These are phyloP conservation scores for Caenorhabditis tropicalis DNA, from an alignment of 1,140 invertebrate species.

Conservation along the genomic window DNA sequence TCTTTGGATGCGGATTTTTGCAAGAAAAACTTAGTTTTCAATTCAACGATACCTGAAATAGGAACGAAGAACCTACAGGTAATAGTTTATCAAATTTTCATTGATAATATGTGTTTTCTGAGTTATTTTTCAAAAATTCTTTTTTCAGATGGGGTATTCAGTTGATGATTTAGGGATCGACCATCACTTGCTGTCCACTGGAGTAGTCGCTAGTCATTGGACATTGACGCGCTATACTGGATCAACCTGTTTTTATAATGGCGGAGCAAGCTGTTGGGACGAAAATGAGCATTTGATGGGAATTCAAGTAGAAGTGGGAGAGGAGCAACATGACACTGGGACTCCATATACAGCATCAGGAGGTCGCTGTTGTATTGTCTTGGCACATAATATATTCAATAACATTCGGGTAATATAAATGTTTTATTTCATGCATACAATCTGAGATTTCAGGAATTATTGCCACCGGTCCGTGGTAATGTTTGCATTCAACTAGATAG, in stretches of 20 bases:
- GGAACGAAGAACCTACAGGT: slow-evolving; percentile 12
- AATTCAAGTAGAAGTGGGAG: background rate
- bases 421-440: slow-evolving; percentile 2
- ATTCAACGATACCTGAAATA: background rate
- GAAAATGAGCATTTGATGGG: background rate
- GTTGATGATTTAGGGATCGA: background rate
- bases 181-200: background rate
- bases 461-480: background rate
- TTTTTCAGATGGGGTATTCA: slow-evolving; percentile 37
- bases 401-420: slow-evolving; percentile 40
- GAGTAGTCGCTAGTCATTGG: slow-evolving; percentile 8
- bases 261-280: slow-evolving; percentile 19
- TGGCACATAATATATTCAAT: background rate
- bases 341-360: background rate
- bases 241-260: slow-evolving; percentile 13
- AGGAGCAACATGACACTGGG: background rate
- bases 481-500: too few relatives aligned
- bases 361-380: background rate
- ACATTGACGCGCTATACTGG: background rate
- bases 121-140: background rate
- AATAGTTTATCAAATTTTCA: slow-evolving; percentile 23
- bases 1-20: background rate
- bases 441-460: slow-evolving; percentile 33
- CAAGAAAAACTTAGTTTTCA: background rate
- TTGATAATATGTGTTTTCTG: background rate